These are phyloP conservation scores for Fundulus diaphanus DNA, from an alignment of 2,797 vertebrate species.

Conservation along the genomic window DNA sequence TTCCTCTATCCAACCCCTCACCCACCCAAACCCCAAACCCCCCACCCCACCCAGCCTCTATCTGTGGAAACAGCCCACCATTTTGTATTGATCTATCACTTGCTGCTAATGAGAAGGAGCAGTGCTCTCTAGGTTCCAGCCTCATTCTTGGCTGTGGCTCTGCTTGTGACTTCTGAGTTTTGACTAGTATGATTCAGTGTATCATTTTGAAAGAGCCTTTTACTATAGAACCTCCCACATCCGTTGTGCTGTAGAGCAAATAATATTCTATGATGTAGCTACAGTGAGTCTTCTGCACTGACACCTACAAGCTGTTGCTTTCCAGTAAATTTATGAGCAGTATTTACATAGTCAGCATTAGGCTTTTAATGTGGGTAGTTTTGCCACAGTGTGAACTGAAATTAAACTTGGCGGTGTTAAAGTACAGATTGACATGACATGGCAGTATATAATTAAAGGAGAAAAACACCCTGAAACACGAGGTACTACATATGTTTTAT, in stretches of 20 bases:
- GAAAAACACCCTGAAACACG: conserved; percentile 48
- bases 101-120: conserved; percentile 75
- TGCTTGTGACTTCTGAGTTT: conserved; percentile 38
- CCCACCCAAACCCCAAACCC: too few relatives aligned
- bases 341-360: conserved; percentile 58
- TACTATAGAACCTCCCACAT: conserved; percentile 29
- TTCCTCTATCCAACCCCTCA: conserved; percentile 15
- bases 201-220: conserved; percentile 16
- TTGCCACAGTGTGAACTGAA: conserved; percentile 57
- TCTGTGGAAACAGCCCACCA: conserved; percentile 73
- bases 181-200: conserved; percentile 14
- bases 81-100: conserved; percentile 79
- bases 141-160: conserved; percentile 30
- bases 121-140: conserved; percentile 44
- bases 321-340: conserved; percentile 60
- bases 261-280: conserved; percentile 41
- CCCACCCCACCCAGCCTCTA: conserved; percentile 13
- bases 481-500: conserved; percentile 24
- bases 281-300: conserved; percentile 21
- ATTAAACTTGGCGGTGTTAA: conserved; percentile 52
- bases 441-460: conserved; percentile 56
- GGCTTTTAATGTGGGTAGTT: conserved; percentile 57
- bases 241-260: conserved; percentile 31
- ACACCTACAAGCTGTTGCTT: conserved; percentile 68
- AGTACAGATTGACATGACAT: conserved; percentile 65